Conservation (phyloP, 23 tunicate species). For the Ciona savignyi region DNA sequence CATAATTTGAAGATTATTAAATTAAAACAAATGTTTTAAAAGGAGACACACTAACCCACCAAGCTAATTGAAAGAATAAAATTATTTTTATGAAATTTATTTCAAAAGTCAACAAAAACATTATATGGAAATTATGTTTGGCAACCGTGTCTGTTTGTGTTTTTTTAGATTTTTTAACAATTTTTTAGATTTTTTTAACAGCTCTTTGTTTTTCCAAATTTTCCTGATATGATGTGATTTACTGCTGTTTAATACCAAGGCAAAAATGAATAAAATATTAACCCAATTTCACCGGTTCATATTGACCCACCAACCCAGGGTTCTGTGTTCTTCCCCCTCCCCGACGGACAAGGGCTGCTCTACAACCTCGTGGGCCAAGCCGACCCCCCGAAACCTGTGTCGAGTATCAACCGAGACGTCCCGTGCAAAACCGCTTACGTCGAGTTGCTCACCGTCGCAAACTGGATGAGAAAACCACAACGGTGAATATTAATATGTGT, state of each 20-base stretch:
- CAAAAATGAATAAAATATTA: background rate
- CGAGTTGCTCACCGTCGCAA: conserved; percentile 57
- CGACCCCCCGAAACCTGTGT: conserved; percentile 89
- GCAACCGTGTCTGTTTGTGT: too few relatives aligned
- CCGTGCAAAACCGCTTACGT: conserved; percentile 92
- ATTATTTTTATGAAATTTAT: too few relatives aligned
- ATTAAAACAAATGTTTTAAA: too few relatives aligned
- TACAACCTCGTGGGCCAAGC: conserved; percentile 85
- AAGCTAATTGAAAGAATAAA: too few relatives aligned
- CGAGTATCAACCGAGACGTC: conserved; percentile 69
- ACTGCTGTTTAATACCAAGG: too few relatives aligned
- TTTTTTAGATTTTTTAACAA: too few relatives aligned
- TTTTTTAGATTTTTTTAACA: too few relatives aligned
- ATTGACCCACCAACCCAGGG: conserved; percentile 29
- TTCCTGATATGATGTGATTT: background rate
- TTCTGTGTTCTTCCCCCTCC: conserved; percentile 92
- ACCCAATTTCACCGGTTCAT: background rate
- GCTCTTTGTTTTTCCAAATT: too few relatives aligned
- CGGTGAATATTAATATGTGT: too few relatives aligned
- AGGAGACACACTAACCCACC: too few relatives aligned
- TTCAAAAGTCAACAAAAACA: background rate
- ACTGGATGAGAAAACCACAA: conserved; percentile 92
- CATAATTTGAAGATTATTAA: too few relatives aligned
- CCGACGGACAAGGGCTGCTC: conserved; percentile 92
- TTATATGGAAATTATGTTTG: background rate